A percentile compares a stretch with the other conserved stretches of the same genome.
Evolutionary conservation across 2,113 vertebrate species (phyloP).

Genomic region (Phoenicopterus ruber): DNA sequence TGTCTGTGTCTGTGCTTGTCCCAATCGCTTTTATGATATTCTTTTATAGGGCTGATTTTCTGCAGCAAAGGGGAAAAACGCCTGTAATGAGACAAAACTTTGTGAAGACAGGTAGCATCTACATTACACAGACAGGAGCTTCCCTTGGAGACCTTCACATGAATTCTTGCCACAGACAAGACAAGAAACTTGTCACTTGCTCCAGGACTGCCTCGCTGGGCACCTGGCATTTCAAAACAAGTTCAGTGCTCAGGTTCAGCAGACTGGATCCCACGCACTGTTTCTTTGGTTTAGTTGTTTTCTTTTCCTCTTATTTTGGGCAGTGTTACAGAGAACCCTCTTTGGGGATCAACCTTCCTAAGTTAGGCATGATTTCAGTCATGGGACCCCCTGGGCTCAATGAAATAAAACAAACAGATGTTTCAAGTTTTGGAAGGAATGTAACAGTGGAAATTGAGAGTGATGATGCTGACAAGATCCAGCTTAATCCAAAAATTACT

Average conservation of each 20-base stretch:
- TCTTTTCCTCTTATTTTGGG: background rate
- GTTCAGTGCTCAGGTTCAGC: background rate
- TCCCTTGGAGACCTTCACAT: background rate
- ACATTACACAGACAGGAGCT: background rate
- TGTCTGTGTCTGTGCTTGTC: background rate
- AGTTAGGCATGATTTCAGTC: slow-evolving; percentile 25
- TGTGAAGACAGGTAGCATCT: background rate
- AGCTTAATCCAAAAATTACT: slow-evolving; percentile 9
- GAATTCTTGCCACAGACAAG: background rate
- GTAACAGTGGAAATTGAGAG: slow-evolving; percentile 7
- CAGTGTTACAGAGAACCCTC: background rate
- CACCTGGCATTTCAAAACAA: background rate
- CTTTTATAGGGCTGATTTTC: background rate
- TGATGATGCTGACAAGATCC: background rate
- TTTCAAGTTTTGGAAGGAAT: slow-evolving; percentile 40
- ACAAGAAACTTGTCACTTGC: background rate
- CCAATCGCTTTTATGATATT: background rate
- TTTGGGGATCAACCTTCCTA: slow-evolving; percentile 25
- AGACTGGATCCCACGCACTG: background rate
- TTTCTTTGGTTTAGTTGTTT: background rate
- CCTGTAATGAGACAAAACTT: background rate
- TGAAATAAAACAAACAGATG: slow-evolving; percentile 63
- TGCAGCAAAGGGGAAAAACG: background rate
- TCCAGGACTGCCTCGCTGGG: background rate
- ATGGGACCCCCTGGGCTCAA: slow-evolving; percentile 14